A percentile compares a stretch with the other conserved stretches of the same genome.
phyloP scores from a whole-genome alignment of 1,140 invertebrate genomes.

The Archivesica marissinica region DNA sequence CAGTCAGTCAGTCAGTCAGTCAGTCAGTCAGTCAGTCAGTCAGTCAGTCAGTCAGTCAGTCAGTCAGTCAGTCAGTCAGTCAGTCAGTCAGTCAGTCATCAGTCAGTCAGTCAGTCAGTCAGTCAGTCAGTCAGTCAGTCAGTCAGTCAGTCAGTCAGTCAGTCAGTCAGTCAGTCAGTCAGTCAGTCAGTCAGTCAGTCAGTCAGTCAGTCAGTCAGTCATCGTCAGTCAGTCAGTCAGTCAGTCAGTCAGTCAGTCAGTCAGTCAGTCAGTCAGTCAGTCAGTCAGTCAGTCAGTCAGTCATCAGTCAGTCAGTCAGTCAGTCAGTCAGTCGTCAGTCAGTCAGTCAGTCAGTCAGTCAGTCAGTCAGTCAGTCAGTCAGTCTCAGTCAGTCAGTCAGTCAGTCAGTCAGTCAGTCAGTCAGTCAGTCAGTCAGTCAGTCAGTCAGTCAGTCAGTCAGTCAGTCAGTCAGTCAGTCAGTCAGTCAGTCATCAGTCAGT shows the following conservation, averaged over 20 bases:
- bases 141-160: constrained; percentile 57
- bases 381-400: constrained; percentile 72
- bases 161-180: constrained; percentile 62
- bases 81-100: no score
- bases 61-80: constrained; percentile 9
- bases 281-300: constrained; percentile 65
- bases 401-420: constrained; percentile 70
- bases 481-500: constrained; percentile 53
- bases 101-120: no score
- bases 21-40: constrained; percentile 60
- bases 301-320: no score
- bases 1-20: not conserved
- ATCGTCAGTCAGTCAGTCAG: no score
- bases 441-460: constrained; percentile 44
- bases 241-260: constrained; percentile 59
- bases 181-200: constrained; percentile 63
- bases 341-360: constrained; percentile 69
- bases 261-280: constrained; percentile 61
- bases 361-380: constrained; percentile 72
- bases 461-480: constrained; percentile 47
- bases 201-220: no score
- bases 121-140: constrained; percentile 65
- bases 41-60: constrained; percentile 35
- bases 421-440: constrained; percentile 64
- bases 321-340: no score